Evolutionary conservation across 53 echinoderm and acorn worm genomes (phyloP).

Genomic region (Hippasteria phrygiana): DNA sequence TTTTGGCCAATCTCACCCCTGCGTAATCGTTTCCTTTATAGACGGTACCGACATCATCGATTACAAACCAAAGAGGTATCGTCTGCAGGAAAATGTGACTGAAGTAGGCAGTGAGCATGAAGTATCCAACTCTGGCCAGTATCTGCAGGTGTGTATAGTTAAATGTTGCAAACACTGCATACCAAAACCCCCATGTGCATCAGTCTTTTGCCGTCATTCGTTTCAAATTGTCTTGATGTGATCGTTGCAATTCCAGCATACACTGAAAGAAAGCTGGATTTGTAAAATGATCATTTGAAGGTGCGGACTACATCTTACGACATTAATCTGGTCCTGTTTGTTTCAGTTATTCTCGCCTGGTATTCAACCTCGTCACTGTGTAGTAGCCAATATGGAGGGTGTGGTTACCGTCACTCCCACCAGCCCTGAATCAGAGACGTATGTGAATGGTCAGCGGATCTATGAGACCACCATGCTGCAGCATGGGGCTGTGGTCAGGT

Average conservation of each 20-base stretch:
- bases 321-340: neutral
- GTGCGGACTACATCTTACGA: too few species aligned
- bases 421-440: slow-evolving; percentile 85
- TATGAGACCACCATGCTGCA: slow-evolving; percentile 94
- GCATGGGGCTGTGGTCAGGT: slow-evolving; percentile 88
- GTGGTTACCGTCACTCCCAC: slow-evolving; percentile 96
- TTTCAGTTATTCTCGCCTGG: slow-evolving; percentile 73
- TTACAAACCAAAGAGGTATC: slow-evolving; percentile 90
- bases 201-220: too few species aligned
- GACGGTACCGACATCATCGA: slow-evolving; percentile 98
- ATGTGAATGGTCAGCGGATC: slow-evolving; percentile 82
- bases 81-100: slow-evolving; percentile 88
- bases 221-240: too few species aligned
- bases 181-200: too few species aligned
- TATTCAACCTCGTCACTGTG: slow-evolving; percentile 95
- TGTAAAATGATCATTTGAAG: too few species aligned
- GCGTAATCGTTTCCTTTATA: too few species aligned
- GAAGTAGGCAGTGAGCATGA: slow-evolving; percentile 95
- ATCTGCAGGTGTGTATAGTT: slow-evolving; percentile 79
- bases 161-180: too few species aligned
- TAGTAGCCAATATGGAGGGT: slow-evolving; percentile 97
- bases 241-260: too few species aligned
- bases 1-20: too few species aligned
- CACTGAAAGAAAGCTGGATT: too few species aligned
- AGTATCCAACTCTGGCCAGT: slow-evolving; percentile 76